Conservation (phyloP, 1,140 invertebrate genomes). For the Propsilocerus akamusi region DNA sequence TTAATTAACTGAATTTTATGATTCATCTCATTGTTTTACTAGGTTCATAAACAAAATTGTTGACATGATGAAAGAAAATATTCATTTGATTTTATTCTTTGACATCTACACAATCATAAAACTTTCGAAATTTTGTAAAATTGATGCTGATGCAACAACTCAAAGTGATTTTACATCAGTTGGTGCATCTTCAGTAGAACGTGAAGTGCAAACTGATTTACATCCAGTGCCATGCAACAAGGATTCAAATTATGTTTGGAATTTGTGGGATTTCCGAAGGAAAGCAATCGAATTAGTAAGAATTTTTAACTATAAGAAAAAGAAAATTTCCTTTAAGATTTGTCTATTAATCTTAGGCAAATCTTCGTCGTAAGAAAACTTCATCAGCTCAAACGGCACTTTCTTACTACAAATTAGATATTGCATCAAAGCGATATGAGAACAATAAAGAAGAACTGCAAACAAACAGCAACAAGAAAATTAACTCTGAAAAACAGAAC, state of each 20-base stretch:
- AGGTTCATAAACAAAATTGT: background rate
- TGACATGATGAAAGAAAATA: background rate
- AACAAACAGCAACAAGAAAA: background rate
- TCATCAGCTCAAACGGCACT: background rate
- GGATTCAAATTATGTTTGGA: constrained; percentile 6
- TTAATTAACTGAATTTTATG: background rate
- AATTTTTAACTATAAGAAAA: no score
- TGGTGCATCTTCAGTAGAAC: background rate
- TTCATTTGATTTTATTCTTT: background rate
- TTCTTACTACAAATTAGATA: constrained; percentile 1
- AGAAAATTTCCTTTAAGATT: no score
- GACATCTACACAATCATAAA: background rate
- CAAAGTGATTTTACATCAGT: background rate
- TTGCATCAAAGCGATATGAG: background rate
- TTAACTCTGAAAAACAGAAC: no score
- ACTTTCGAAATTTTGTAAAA: background rate
- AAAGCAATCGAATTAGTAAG: constrained; percentile 7
- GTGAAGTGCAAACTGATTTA: constrained; percentile 1
- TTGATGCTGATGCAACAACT: background rate
- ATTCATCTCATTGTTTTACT: background rate
- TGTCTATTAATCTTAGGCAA: no score
- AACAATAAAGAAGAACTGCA: background rate
- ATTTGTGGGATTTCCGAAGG: constrained; percentile 5
- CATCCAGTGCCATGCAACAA: constrained; percentile 5
- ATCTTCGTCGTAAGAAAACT: constrained; percentile 1